Percentiles rank a stretch among this genome's conserved stretches.
phyloP scores from a whole-genome alignment of 2,888 invertebrate species.

The Folsomia manolachei region DNA sequence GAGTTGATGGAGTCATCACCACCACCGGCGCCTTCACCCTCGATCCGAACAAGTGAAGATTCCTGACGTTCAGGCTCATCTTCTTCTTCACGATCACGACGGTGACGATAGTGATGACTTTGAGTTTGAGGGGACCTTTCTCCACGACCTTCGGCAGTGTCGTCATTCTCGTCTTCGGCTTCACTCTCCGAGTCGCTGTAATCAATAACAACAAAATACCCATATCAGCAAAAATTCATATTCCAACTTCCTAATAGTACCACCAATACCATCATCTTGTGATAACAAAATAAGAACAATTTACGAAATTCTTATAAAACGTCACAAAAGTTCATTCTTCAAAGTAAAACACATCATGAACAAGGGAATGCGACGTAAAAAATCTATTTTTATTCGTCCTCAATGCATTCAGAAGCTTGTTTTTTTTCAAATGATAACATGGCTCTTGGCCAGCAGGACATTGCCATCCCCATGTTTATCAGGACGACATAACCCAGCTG shows the following conservation, averaged over 20 bases:
- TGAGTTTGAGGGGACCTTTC: slow-evolving; percentile 24
- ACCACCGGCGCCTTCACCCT: slow-evolving; percentile 2
- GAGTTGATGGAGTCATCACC: neutral
- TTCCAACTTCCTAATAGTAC: too few relatives aligned
- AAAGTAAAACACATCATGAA: neutral
- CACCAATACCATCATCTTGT: too few relatives aligned
- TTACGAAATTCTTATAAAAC: neutral
- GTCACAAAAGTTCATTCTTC: neutral
- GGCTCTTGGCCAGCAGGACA: neutral
- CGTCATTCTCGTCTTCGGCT: slow-evolving; percentile 25
- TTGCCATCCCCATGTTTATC: neutral
- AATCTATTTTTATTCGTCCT: neutral
- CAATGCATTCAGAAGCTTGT: neutral
- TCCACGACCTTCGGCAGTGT: slow-evolving; percentile 38
- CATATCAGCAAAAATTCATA: too few relatives aligned
- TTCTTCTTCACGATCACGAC: too few relatives aligned
- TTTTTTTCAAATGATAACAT: neutral
- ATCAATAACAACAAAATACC: neutral
- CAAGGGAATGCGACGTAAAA: neutral
- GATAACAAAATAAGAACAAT: too few relatives aligned
- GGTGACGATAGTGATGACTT: neutral
- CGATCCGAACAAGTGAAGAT: slow-evolving; percentile 19
- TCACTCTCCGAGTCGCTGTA: slow-evolving; percentile 46
- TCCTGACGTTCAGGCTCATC: slow-evolving; percentile 14
- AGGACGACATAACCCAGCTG: neutral